Percentiles rank a stretch among this genome's conserved stretches.
Conservation (phyloP, 2,888 invertebrate genomes). For the Osmoderma eremita region DNA sequence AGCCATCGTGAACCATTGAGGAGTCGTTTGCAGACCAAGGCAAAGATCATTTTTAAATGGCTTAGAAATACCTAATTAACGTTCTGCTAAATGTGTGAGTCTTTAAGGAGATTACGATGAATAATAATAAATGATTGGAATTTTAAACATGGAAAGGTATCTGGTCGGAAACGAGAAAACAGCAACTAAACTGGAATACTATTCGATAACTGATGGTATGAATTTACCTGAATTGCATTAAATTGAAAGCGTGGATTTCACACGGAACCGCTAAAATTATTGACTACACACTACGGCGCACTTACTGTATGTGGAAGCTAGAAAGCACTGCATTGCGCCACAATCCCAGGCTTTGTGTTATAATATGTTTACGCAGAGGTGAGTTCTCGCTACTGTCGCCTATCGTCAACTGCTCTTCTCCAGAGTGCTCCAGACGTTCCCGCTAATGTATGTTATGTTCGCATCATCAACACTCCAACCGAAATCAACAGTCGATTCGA, state of each 20-base stretch:
- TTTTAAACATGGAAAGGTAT: too few relatives aligned
- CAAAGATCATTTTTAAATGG: too few relatives aligned
- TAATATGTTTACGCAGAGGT: slow-evolving; percentile 37
- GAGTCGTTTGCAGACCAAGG: too few relatives aligned
- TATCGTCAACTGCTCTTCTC: background rate
- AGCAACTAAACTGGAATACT: too few relatives aligned
- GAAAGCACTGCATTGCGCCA: slow-evolving; percentile 37
- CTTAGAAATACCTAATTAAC: too few relatives aligned
- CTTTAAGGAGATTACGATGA: too few relatives aligned
- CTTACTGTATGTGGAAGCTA: slow-evolving; percentile 30
- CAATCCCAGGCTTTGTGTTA: slow-evolving; percentile 26
- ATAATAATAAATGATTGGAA: too few relatives aligned
- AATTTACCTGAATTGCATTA: slow-evolving; percentile 24
- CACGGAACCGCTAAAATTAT: slow-evolving; percentile 20
- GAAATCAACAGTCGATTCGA: slow-evolving; percentile 18
- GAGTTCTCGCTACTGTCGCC: slow-evolving; percentile 11
- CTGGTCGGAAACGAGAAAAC: too few relatives aligned
- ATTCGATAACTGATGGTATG: background rate
- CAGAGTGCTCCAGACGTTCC: slow-evolving; percentile 18
- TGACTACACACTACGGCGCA: slow-evolving; percentile 21
- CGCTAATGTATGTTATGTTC: slow-evolving; percentile 12
- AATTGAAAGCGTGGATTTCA: slow-evolving; percentile 28
- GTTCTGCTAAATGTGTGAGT: too few relatives aligned
- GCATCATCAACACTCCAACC: slow-evolving; percentile 20
- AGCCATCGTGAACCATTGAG: too few relatives aligned